phyloP scores from a whole-genome alignment of 2,888 invertebrate genomes.

The Drosophila meridionalis region DNA sequence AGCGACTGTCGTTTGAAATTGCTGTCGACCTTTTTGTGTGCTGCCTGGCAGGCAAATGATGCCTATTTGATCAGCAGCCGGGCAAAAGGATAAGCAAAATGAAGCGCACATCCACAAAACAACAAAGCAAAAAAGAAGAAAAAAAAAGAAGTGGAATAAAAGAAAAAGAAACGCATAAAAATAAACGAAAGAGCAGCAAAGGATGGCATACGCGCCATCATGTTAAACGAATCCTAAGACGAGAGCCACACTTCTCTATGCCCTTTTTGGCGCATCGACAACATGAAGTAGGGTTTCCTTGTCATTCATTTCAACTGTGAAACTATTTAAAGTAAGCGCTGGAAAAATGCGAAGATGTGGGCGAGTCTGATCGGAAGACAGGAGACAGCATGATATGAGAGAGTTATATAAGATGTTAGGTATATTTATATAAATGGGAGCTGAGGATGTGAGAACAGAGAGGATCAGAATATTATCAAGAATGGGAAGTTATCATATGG shows the following conservation, averaged over 20 bases:
- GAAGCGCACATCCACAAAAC: constrained; percentile 46
- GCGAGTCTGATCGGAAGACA: neutral
- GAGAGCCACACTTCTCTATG: constrained; percentile 34
- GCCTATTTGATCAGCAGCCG: constrained; percentile 77
- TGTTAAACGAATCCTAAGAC: constrained; percentile 59
- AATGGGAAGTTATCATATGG: no score
- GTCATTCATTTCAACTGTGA: constrained; percentile 4
- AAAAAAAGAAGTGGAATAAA: constrained; percentile 16
- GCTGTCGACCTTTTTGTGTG: constrained; percentile 73
- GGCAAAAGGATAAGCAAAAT: constrained; percentile 78
- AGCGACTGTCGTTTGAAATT: constrained; percentile 78
- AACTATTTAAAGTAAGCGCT: constrained; percentile 1
- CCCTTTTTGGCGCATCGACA: constrained; percentile 21
- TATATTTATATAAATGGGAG: neutral
- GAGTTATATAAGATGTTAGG: neutral
- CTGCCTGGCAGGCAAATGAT: constrained; percentile 76
- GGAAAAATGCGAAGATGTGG: neutral
- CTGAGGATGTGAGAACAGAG: no score
- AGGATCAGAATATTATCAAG: no score
- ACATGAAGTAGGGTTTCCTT: neutral
- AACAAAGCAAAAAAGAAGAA: constrained; percentile 24
- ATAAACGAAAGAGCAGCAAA: constrained; percentile 34
- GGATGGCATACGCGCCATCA: constrained; percentile 43
- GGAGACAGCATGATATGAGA: neutral
- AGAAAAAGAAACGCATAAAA: constrained; percentile 5